These are phyloP conservation scores for Accipiter cooperii DNA, from an alignment of 2,113 vertebrate genomes.

Conservation along the genomic window DNA sequence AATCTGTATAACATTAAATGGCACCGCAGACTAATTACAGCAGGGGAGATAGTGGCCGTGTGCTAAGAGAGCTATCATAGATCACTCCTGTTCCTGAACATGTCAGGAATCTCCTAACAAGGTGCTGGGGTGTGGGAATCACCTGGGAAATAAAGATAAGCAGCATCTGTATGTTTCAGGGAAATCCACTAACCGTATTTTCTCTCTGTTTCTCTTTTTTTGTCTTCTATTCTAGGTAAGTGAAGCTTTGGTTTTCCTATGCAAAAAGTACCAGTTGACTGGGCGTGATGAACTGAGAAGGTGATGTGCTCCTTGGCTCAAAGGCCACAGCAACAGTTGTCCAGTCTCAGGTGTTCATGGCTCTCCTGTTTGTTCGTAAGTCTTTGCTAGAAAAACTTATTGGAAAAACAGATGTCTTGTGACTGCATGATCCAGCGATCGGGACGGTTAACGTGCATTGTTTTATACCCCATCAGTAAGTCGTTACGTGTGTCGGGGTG, in stretches of 20 bases:
- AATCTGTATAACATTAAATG: slow-evolving; percentile 66
- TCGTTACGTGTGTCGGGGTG: not conserved
- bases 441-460: not conserved
- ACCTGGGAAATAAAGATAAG: not conserved
- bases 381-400: not conserved
- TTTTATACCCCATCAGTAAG: not conserved
- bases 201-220: not conserved
- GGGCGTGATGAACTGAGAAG: not conserved
- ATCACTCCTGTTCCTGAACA: slow-evolving; percentile 30
- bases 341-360: not conserved
- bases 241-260: slow-evolving; percentile 46
- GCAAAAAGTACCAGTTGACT: not conserved
- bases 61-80: slow-evolving; percentile 43
- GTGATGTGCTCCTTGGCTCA: not conserved
- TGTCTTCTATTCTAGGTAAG: slow-evolving; percentile 73
- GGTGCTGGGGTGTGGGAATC: not conserved
- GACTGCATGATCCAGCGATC: not conserved
- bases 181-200: slow-evolving; percentile 1
- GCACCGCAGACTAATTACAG: slow-evolving; percentile 54
- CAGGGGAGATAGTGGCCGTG: not conserved
- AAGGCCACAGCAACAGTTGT: not conserved
- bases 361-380: slow-evolving; percentile 8
- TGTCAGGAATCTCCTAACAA: slow-evolving; percentile 30
- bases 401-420: not conserved
- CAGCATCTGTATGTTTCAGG: slow-evolving; percentile 7